Evolutionary conservation across 1,140 invertebrate genomes (phyloP).

Genomic region (Muscidifurax raptorellus): DNA sequence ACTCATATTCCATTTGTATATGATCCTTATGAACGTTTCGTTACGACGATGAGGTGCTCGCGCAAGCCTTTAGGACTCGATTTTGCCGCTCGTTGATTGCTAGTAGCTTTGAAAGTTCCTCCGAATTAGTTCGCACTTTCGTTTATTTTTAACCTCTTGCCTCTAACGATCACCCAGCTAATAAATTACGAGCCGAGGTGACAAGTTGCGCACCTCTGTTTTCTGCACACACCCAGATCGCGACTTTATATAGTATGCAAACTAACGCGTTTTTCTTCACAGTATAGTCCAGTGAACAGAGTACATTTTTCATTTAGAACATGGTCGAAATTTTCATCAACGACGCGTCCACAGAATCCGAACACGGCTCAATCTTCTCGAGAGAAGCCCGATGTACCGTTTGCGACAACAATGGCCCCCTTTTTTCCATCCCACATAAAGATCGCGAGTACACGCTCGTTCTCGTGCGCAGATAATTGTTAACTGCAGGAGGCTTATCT

Average conservation of each 20-base stretch:
- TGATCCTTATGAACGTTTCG: slow-evolving; percentile 30
- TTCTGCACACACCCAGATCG: too few relatives aligned
- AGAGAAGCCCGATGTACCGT: not conserved
- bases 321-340: too few relatives aligned
- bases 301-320: too few relatives aligned
- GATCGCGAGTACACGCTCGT: slow-evolving; percentile 17
- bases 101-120: not conserved
- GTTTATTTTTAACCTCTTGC: slow-evolving; percentile 4
- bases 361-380: not conserved
- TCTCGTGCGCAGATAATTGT: slow-evolving; percentile 42
- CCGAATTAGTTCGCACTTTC: not conserved
- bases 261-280: too few relatives aligned
- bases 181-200: not conserved
- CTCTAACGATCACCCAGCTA: not conserved
- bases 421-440: slow-evolving; percentile 44
- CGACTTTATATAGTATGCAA: too few relatives aligned
- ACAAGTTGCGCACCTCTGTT: not conserved
- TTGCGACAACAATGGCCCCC: slow-evolving; percentile 31
- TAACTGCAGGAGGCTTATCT: slow-evolving; percentile 50
- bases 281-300: too few relatives aligned
- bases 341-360: not conserved
- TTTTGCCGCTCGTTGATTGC: slow-evolving; percentile 16
- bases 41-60: slow-evolving; percentile 13
- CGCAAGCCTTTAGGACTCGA: slow-evolving; percentile 8
- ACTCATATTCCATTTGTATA: slow-evolving; percentile 56